Evolutionary conservation across 2,888 invertebrate species (phyloP).

Genomic region (Erebia palarica): DNA sequence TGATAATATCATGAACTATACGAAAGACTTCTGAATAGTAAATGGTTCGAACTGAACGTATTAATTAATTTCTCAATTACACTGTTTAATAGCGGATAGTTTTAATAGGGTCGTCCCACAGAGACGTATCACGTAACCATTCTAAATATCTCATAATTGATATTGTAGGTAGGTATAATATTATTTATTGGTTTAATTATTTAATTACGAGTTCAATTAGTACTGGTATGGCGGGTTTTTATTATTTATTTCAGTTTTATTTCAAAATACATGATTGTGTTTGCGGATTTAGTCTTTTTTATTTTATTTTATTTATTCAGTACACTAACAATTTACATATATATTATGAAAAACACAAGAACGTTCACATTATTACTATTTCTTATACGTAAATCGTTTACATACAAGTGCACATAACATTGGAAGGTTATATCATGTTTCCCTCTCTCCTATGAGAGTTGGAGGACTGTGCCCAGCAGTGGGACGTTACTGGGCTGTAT

Average conservation of each 20-base stretch:
- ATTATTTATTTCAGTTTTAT: background rate
- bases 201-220: constrained; percentile 23
- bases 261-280: no score
- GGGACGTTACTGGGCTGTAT: no score
- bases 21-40: background rate
- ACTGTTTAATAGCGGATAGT: constrained; percentile 17
- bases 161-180: constrained; percentile 10
- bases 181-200: constrained; percentile 21
- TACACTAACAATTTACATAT: no score
- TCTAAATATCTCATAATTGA: constrained; percentile 17
- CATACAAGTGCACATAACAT: no score
- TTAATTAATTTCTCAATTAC: constrained; percentile 14
- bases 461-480: no score
- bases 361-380: no score
- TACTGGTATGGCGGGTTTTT: background rate
- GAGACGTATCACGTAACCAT: background rate
- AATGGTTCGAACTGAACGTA: constrained; percentile 2
- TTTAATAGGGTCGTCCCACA: constrained; percentile 19
- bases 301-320: no score
- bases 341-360: no score
- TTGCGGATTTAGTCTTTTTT: no score
- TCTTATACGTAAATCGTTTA: no score
- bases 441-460: no score
- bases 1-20: background rate
- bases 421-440: no score